These are phyloP conservation scores for Octodon degus DNA, from an alignment of 2,113 vertebrate genomes.

Conservation along the genomic window DNA sequence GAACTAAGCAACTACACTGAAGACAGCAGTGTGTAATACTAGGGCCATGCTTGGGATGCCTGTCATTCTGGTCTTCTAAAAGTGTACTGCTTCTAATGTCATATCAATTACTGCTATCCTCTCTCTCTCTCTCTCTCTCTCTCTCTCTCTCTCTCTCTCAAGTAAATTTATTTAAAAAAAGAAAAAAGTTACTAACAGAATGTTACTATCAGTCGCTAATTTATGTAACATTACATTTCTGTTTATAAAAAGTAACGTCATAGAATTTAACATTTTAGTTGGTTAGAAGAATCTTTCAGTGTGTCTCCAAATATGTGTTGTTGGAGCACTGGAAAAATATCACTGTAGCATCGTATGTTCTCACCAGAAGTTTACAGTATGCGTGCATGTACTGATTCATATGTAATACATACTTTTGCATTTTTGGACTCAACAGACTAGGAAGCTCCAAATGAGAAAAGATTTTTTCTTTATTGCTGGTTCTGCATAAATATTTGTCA, in stretches of 20 bases:
- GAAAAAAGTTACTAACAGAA: neutral
- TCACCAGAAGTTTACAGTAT: neutral
- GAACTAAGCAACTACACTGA: no score
- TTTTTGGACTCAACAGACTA: neutral
- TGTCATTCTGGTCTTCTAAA: no score
- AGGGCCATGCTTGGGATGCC: no score
- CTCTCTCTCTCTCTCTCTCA: no score
- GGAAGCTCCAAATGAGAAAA: neutral
- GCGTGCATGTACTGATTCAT: no score
- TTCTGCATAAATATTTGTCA: neutral
- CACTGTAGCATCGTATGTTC: neutral
- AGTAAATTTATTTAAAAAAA: no score
- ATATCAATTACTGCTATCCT: no score
- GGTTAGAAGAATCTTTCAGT: neutral
- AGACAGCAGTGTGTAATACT: no score
- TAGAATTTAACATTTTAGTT: constrained; percentile 5
- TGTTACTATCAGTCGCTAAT: neutral
- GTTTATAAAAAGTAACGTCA: neutral
- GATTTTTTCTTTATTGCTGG: neutral
- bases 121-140: no score
- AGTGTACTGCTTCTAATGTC: no score
- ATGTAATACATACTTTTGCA: neutral
- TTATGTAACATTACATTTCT: neutral
- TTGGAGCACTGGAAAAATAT: neutral
- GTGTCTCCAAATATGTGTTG: neutral